These are phyloP conservation scores for Philereme vetulata DNA, from an alignment of 2,888 invertebrate genomes.

Conservation along the genomic window DNA sequence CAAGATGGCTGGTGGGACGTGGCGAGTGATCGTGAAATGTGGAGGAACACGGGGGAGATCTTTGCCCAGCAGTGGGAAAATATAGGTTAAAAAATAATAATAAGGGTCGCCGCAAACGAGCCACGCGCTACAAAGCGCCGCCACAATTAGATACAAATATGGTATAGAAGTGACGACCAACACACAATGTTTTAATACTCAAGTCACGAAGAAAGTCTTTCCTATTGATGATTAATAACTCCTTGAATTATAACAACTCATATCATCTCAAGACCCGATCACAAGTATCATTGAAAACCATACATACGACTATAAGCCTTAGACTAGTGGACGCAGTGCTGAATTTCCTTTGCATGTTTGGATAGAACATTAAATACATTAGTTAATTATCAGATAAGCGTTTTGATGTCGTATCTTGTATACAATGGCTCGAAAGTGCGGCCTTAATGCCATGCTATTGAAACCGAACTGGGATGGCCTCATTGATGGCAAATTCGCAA, in stretches of 20 bases:
- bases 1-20: too few relatives aligned
- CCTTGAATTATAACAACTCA: too few relatives aligned
- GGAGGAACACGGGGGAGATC: too few relatives aligned
- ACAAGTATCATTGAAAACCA: neutral
- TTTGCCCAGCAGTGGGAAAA: too few relatives aligned
- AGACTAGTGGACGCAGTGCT: neutral
- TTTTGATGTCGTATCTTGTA: slow-evolving; percentile 8
- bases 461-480: neutral
- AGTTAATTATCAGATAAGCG: slow-evolving; percentile 20
- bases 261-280: neutral
- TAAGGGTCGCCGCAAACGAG: neutral
- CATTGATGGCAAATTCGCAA: neutral
- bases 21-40: too few relatives aligned
- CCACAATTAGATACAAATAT: too few relatives aligned
- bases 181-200: too few relatives aligned
- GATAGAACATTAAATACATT: neutral
- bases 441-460: neutral
- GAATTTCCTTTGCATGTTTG: neutral
- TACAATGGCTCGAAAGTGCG: slow-evolving; percentile 11
- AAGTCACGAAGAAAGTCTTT: too few relatives aligned
- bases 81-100: too few relatives aligned
- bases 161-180: too few relatives aligned
- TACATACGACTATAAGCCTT: slow-evolving; percentile 2
- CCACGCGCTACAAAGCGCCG: too few relatives aligned
- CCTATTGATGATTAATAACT: too few relatives aligned